phyloP scores from a whole-genome alignment of 2,113 vertebrate species.

The Marmota monax region DNA sequence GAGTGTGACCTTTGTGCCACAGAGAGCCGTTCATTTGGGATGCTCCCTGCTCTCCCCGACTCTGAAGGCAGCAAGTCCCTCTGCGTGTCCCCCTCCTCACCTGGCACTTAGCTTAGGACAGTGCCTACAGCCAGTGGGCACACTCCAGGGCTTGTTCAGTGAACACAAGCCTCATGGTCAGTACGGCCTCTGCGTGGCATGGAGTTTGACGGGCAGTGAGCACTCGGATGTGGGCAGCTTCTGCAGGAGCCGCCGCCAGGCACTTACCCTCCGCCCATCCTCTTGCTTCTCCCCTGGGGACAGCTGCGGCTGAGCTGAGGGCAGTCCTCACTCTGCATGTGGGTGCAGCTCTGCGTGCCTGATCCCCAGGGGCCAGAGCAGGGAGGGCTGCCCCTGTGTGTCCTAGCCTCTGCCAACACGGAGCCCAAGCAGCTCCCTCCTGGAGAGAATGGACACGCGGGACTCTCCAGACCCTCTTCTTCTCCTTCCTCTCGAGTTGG shows the following conservation, averaged over 20 bases:
- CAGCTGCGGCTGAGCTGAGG: fast-evolving
- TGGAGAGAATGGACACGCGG: background rate
- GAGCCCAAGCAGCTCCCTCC: background rate
- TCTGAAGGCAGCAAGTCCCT: background rate
- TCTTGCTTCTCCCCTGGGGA: background rate
- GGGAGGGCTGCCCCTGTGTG: background rate
- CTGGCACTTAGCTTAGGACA: background rate
- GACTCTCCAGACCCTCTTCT: background rate
- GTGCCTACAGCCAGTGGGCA: too few species aligned
- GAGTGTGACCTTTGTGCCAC: background rate
- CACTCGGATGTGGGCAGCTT: too few species aligned
- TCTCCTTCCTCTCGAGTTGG: background rate
- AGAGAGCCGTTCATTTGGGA: background rate
- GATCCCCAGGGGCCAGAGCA: too few species aligned
- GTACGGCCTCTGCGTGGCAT: background rate
- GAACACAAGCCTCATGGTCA: background rate
- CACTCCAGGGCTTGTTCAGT: background rate
- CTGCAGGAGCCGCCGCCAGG: background rate
- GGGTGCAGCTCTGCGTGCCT: background rate
- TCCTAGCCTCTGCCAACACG: background rate
- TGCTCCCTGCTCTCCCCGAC: background rate
- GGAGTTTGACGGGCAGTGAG: background rate
- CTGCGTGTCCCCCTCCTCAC: background rate
- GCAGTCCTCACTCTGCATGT: background rate
- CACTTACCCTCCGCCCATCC: background rate